Base-by-base conservation (phyloP, 2,797 vertebrate species). In the Amblyopsis hoosieri region DNA sequence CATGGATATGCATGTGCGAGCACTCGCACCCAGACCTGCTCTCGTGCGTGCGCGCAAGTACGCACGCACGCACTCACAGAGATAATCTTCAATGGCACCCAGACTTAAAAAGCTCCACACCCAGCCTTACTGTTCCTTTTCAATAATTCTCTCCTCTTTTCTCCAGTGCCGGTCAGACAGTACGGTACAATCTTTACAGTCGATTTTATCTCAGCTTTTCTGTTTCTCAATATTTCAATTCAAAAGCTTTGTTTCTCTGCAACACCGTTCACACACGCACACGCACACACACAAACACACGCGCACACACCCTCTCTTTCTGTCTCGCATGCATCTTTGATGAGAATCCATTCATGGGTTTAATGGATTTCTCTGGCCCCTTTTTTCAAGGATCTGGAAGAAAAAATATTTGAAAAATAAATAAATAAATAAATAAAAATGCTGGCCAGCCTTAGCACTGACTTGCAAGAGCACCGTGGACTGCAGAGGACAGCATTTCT, bases 281-380 rank as follows among this genome's bases (percentile, higher is more conserved):
- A 8, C 37, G 0, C 53, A 17, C 48, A 12, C 37, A 37, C 63
- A 42, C 54, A 19, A 19, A 37, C 33, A 37, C 33, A 37, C 57
- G 1, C 46, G 2, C 46, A 29, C 62, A 69, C 69, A 68, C 69
- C 69, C 60, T 54, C 60, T 49, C 64, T 54, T 45, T 80, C 78
- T 81, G 67, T 76, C 74, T 79, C 55, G 71, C 75, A 69, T 13
- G 57, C 31, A 72, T 84, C 86, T 93, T 92, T 92, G 89, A 93
- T 90, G 88, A 83, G 86, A 92, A 91, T 88, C 88, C 90, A 91
- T 92, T 92, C 88, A 91, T 88, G 90, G 89, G 90, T 93, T 93
- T 92, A 93, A 92, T 93, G 91, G 90, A 91, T 93, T 92, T 93
- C 82, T 90, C 81, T 54, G 59, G 81, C 85, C 81, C 69, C 50